A percentile compares a stretch with the other conserved stretches of the same genome.
phyloP scores from a whole-genome alignment of 2,113 vertebrate species.

The Plectropomus leopardus region DNA sequence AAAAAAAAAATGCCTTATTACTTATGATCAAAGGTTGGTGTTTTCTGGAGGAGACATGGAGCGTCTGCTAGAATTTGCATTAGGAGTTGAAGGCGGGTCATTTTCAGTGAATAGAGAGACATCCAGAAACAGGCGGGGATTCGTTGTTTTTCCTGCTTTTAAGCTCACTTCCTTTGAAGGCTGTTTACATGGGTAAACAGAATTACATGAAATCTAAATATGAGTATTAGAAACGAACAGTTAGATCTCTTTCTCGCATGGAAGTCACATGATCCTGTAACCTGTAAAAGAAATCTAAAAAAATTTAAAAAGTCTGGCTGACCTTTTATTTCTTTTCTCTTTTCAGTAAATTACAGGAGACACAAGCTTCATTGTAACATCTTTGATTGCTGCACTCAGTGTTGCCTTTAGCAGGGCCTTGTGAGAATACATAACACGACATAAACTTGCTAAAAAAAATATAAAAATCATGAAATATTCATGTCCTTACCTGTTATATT shows the following conservation, averaged over 20 bases:
- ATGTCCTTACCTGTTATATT: not conserved
- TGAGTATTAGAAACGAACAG: not conserved
- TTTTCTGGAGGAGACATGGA: conserved; percentile 71
- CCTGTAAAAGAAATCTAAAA: no score
- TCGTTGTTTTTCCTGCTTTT: conserved; percentile 48
- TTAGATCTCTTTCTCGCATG: not conserved
- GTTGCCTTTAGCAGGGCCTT: not conserved
- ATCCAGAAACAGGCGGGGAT: conserved; percentile 41
- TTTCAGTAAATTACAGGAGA: not conserved
- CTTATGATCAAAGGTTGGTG: conserved; percentile 81
- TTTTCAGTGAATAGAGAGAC: conserved; percentile 60
- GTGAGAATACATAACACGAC: not conserved
- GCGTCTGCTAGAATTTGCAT: conserved; percentile 74
- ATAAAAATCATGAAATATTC: not conserved
- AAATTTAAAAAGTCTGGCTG: not conserved
- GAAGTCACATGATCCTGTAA: not conserved
- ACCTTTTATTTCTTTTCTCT: not conserved
- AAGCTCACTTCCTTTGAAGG: conserved; percentile 47
- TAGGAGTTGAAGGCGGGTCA: conserved; percentile 66
- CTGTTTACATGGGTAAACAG: conserved; percentile 46
- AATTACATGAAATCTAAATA: conserved; percentile 33
- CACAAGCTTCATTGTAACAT: no score
- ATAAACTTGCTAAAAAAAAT: not conserved
- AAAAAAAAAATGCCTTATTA: conserved; percentile 68
- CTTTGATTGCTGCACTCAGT: not conserved